Evolutionary conservation across 2,113 vertebrate species (phyloP), one percentile per base, ranked within the genome.

Genomic region (Chaetops frenatus): DNA sequence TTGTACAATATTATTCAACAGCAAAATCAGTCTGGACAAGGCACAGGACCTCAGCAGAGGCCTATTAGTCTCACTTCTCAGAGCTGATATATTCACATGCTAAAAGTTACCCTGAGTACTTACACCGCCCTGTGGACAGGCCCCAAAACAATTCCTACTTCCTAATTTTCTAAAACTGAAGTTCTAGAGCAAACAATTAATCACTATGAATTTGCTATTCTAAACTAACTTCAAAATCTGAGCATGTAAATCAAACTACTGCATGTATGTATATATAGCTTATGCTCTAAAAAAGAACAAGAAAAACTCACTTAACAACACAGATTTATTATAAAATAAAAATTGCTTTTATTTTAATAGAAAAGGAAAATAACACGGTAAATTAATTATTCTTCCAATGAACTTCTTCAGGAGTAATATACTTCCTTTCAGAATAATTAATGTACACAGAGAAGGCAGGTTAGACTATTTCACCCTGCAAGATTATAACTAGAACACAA

Each of bases 1-100:
- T 81, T 66, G 19, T 31, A 78, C 42, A 88, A 78, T 20, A 33
- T 9, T 66, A 73, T 42, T 72, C 62, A 77, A 73, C 27, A 78
- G 60, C 21, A 89, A 78, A 78, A 91, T 72, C n/a, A 69, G 19
- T 28, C 54, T 80, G 67, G n/a, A 69, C 28, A 94, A 74, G 51
- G 33, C 35, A 66, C 14, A 53, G 56, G 31, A 81, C 54, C 83
- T 78, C 50, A 84, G 47, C 35, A 81, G 35, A 89, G 14, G 18
- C 6, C 31, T 61, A 10, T 53, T 53, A 40, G 33, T 40, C 36
- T 73, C 64, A 81, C 2, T 65, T 81, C 45, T 67, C 69, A 78
- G 38, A 73, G 21, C 9, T 81, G n/a, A n/a, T 38, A 27, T 25
- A 73, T 73, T 56, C 1, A 0, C 19, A 44, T 11, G 18, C 8